Evolutionary conservation across 2,888 invertebrate species (phyloP), one percentile per base, ranked within the genome.

Genomic region (Coleophora deauratella): DNA sequence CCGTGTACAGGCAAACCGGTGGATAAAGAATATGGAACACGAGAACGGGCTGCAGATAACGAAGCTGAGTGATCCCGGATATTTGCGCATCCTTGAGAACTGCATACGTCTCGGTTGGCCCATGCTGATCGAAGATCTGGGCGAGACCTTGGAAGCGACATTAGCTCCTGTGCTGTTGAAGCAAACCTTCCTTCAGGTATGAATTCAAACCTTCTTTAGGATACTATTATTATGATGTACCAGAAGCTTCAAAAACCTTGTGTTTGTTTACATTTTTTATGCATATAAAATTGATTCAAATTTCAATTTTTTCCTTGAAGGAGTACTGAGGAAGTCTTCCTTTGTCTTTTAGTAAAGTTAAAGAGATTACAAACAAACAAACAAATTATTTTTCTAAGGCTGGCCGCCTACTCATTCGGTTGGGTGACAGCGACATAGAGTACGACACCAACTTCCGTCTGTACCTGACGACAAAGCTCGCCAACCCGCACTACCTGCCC

Each of bases 401-500:
- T 49, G 97, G 97, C 32, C 88, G 95, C 42, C 86, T 91, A 9
- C 89, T 96, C 57, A 93, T 97, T 38, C 91, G 91, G 50, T 78
- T 97, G 35, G 96, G 96, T 1, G 97, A 97, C 72, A 90, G 90
- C 41, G 91, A 94, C 50, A 91, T 97, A n/a, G 97, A 97, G 57
- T 97, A 96, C 72, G 94, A 96, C 66, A 68, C 82, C 0, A 91
- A 94, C 62, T 98, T 98, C 72, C 89, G 91, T 35, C 88, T 98
- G 36, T 97, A 96, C 69, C 91, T 98, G 62, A 97, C 97, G 0
- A 96, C 97, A 1, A 97, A 97, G 74, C 80, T 97, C 41, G 89
- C 95, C 0, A 97, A 97, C 85, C 98, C 98, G 0, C 97, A 97
- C 79, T 97, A 96, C 73, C 76, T 97, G 47, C 97, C 97, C 0